These are phyloP conservation scores for Drosophila monieri DNA, from an alignment of 2,888 invertebrate species.

Conservation along the genomic window DNA sequence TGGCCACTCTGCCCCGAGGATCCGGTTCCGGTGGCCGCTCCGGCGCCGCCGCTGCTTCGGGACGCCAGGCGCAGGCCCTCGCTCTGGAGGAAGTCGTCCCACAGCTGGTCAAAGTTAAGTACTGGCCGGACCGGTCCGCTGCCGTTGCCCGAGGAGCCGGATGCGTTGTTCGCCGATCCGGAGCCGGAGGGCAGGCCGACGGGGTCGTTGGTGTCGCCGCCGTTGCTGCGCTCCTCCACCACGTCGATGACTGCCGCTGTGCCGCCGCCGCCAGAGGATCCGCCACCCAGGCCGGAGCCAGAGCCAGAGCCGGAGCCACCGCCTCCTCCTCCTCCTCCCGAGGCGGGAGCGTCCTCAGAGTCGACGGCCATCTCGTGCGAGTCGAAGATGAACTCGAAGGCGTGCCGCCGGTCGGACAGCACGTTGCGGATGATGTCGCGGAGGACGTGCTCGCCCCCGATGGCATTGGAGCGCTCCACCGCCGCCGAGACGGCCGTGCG, in stretches of 20 bases:
- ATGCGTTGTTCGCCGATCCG: background rate
- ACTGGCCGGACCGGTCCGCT: constrained; percentile 53
- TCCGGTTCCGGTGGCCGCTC: constrained; percentile 12
- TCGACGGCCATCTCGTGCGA: constrained; percentile 77
- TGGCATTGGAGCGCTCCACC: constrained; percentile 59
- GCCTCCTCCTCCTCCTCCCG: constrained; percentile 3
- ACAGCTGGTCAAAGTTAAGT: constrained; percentile 72
- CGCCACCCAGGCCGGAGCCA: constrained; percentile 1
- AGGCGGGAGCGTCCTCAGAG: constrained; percentile 58
- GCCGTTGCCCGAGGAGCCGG: constrained; percentile 2
- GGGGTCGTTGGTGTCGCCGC: constrained; percentile 25
- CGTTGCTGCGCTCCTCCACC: constrained; percentile 39
- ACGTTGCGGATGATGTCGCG: constrained; percentile 77
- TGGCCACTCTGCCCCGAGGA: background rate
- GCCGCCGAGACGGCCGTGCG: constrained; percentile 44
- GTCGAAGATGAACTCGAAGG: constrained; percentile 77
- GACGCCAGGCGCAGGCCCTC: constrained; percentile 69
- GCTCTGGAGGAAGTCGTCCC: constrained; percentile 75
- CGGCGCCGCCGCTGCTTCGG: constrained; percentile 47
- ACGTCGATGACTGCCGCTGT: constrained; percentile 35
- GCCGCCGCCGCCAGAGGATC: constrained; percentile 13
- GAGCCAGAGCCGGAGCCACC: too few relatives aligned
- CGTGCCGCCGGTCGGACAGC: constrained; percentile 74
- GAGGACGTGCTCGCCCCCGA: constrained; percentile 71
- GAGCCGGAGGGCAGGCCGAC: background rate